A percentile compares a stretch with the other conserved stretches of the same genome.
Conservation (phyloP, 2,797 vertebrate species). For the Galaxias olidus region DNA sequence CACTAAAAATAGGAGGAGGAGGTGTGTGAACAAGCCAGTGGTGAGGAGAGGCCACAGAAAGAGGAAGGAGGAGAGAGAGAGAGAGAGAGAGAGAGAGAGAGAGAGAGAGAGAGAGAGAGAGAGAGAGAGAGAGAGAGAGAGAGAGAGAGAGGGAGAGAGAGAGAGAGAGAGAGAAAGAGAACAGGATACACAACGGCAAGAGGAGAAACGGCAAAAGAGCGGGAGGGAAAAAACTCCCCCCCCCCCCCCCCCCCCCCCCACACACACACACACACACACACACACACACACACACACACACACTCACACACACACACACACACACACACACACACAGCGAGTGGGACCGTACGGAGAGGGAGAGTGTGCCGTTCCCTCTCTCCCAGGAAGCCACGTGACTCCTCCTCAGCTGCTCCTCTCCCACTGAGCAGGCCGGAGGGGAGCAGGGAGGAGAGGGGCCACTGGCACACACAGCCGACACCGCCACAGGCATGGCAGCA, state of each 20-base stretch:
- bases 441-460: not conserved
- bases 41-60: slow-evolving; percentile 24
- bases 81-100: slow-evolving; percentile 16
- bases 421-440: not conserved
- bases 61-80: slow-evolving; percentile 9
- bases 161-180: slow-evolving; percentile 23
- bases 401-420: slow-evolving; percentile 67
- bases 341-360: not conserved
- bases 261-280: too few species aligned
- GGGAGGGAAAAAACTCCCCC: slow-evolving; percentile 42
- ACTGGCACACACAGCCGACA: not conserved
- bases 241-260: too few species aligned
- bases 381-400: slow-evolving; percentile 68
- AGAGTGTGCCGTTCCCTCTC: slow-evolving; percentile 49
- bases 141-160: slow-evolving; percentile 5
- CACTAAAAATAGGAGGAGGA: slow-evolving; percentile 73
- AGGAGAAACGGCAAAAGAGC: slow-evolving; percentile 19
- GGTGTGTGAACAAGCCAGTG: slow-evolving; percentile 60
- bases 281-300: too few species aligned
- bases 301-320: too few species aligned
- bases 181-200: slow-evolving; percentile 7
- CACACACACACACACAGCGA: too few species aligned
- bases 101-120: slow-evolving; percentile 24
- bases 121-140: slow-evolving; percentile 3
- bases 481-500: not conserved